Conservation (phyloP, 2,113 vertebrate species). For the Gallinago jamesoni region DNA sequence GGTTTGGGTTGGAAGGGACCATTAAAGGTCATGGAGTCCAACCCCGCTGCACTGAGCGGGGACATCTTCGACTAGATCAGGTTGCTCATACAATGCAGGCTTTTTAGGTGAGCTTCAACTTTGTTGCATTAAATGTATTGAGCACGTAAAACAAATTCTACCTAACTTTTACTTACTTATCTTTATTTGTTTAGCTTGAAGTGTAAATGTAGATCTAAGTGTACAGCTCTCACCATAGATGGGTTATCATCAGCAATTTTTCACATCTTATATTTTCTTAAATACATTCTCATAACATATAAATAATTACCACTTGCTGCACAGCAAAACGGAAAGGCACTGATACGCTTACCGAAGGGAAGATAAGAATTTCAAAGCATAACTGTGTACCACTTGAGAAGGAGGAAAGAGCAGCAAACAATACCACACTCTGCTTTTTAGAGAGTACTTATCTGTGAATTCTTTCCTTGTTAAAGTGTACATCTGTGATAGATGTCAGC, state of each 20-base stretch:
- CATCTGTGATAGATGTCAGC: background rate
- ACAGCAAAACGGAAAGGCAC: background rate
- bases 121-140: background rate
- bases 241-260: background rate
- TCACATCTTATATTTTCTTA: background rate
- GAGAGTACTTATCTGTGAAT: background rate
- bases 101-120: background rate
- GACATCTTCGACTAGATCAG: background rate
- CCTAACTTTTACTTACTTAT: background rate
- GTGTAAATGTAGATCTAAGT: background rate
- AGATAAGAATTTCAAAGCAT: background rate
- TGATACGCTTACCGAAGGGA: background rate
- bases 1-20: background rate
- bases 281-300: background rate
- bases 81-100: background rate
- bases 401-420: background rate
- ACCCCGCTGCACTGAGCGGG: background rate
- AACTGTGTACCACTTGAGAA: background rate
- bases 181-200: background rate
- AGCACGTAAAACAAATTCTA: background rate
- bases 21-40: background rate
- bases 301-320: background rate
- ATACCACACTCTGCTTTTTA: background rate
- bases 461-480: background rate
- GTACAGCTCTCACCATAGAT: background rate